Evolutionary conservation across 2,113 vertebrate genomes (phyloP).

Genomic region (Salminus brasiliensis): DNA sequence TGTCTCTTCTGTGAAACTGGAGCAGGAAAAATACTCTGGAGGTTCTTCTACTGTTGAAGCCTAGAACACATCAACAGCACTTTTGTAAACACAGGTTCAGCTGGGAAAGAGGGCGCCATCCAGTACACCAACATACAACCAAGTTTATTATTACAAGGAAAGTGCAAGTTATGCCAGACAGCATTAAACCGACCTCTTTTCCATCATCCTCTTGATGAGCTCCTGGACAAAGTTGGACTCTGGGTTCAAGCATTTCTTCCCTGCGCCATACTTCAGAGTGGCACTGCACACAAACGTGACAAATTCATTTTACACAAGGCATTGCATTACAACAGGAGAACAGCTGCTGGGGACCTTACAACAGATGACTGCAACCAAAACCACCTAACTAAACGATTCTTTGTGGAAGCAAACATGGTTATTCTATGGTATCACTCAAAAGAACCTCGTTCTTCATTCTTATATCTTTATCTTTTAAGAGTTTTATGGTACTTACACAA

Average conservation of each 20-base stretch:
- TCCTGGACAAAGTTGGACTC: background rate
- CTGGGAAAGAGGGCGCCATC: background rate
- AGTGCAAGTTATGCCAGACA: background rate
- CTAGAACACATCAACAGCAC: background rate
- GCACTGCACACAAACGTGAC: conserved; percentile 30
- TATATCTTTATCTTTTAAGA: too few relatives aligned
- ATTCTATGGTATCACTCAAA: too few relatives aligned
- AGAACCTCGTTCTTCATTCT: too few relatives aligned
- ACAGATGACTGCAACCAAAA: too few relatives aligned
- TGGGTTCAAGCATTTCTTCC: conserved; percentile 38
- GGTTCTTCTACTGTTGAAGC: background rate
- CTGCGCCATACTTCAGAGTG: conserved; percentile 41
- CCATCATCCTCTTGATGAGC: background rate
- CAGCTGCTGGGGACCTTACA: too few relatives aligned
- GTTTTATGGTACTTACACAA: too few relatives aligned
- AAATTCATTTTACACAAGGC: too few relatives aligned
- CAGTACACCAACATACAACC: too few relatives aligned
- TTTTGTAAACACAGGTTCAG: background rate
- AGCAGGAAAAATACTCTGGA: background rate
- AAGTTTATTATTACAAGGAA: background rate
- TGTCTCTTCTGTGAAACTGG: background rate
- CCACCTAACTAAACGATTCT: too few relatives aligned
- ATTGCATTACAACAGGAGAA: too few relatives aligned
- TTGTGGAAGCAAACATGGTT: too few relatives aligned
- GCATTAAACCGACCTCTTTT: background rate